Conservation (phyloP, 2,888 invertebrate species). For the Protonemura montana region DNA sequence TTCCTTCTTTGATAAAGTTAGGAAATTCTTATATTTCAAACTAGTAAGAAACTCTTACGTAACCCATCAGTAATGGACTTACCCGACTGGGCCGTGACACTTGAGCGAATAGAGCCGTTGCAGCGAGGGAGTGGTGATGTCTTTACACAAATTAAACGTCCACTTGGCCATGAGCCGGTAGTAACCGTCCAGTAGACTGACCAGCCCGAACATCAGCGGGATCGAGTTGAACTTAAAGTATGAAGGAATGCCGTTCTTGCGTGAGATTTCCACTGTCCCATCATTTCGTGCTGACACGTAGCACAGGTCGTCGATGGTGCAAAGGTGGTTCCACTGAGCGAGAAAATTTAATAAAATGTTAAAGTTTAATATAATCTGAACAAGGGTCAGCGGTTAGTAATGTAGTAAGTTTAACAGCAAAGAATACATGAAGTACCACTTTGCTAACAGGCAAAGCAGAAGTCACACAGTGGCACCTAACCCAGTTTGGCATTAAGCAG, state of each 20-base stretch:
- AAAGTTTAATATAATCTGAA: too few species aligned
- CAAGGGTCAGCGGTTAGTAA: too few species aligned
- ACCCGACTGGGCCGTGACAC: constrained; percentile 93
- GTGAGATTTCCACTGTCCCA: constrained; percentile 76
- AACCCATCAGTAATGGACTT: constrained; percentile 54
- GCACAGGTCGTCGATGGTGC: constrained; percentile 84
- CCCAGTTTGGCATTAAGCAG: too few species aligned
- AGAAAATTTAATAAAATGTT: too few species aligned
- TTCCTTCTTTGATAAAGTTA: too few species aligned
- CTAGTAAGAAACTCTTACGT: too few species aligned
- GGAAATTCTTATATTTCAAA: too few species aligned
- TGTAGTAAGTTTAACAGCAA: too few species aligned
- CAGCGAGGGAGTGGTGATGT: constrained; percentile 81
- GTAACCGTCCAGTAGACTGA: constrained; percentile 85
- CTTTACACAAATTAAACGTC: constrained; percentile 88
- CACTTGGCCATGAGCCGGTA: constrained; percentile 87
- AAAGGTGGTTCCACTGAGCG: constrained; percentile 74
- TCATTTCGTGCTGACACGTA: constrained; percentile 77
- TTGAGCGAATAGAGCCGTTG: constrained; percentile 74
- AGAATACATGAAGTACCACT: too few species aligned
- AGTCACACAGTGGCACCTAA: too few species aligned
- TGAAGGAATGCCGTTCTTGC: constrained; percentile 79
- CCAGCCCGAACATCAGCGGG: constrained; percentile 76
- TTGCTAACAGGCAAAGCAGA: too few species aligned
- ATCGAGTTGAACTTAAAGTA: constrained; percentile 75